Evolutionary conservation across 2,888 invertebrate genomes (phyloP).

Genomic region (Gisinianus flammeolus): DNA sequence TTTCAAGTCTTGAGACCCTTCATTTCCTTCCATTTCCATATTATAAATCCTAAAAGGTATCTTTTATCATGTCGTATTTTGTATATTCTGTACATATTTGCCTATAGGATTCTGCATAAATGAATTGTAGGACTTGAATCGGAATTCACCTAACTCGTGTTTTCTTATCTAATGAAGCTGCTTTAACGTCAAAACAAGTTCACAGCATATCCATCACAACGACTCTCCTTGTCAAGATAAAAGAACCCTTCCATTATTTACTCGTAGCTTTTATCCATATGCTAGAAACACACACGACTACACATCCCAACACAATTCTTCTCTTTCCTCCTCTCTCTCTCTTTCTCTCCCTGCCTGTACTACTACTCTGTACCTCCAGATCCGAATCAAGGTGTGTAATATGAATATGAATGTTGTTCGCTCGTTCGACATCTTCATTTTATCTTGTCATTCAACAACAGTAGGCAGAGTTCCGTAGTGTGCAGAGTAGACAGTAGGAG

Average conservation of each 20-base stretch:
- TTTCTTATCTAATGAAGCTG: constrained; percentile 38
- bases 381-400: background rate
- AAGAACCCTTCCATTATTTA: constrained; percentile 9
- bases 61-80: no score
- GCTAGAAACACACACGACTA: background rate
- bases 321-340: background rate
- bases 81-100: no score
- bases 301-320: background rate
- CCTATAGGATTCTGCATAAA: constrained; percentile 21
- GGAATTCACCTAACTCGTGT: constrained; percentile 36
- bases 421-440: constrained; percentile 4
- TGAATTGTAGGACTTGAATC: constrained; percentile 22
- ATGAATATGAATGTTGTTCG: background rate
- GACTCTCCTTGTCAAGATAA: constrained; percentile 16
- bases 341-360: background rate
- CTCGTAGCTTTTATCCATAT: background rate
- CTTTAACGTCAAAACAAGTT: constrained; percentile 44
- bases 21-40: background rate
- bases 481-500: background rate
- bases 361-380: background rate
- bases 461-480: background rate
- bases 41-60: background rate
- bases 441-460: background rate
- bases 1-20: constrained; percentile 11
- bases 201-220: constrained; percentile 44